Evolutionary conservation across 2,888 invertebrate genomes (phyloP).

Genomic region (Octodonta nipae): DNA sequence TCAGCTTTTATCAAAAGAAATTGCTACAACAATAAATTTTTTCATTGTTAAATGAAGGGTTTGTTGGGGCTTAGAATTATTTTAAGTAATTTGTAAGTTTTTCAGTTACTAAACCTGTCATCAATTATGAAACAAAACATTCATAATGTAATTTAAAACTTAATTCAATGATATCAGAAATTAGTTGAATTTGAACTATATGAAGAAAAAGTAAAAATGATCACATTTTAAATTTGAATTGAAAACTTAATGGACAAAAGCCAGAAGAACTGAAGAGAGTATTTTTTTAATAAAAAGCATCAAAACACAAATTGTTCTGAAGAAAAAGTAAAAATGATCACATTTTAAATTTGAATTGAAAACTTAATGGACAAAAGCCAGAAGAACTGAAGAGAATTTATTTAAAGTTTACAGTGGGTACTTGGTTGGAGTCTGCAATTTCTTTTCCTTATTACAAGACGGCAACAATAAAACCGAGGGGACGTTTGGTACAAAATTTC

Average conservation of each 20-base stretch:
- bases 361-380: conserved; percentile 6
- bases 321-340: conserved; percentile 4
- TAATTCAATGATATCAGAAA: no score
- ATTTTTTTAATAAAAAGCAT: conserved; percentile 5
- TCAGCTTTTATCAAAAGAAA: no score
- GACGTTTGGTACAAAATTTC: conserved; percentile 5
- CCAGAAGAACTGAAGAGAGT: background rate
- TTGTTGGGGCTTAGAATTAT: no score
- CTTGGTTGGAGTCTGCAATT: conserved; percentile 3
- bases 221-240: no score
- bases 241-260: conserved; percentile 4
- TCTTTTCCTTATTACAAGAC: conserved; percentile 1
- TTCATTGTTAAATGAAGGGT: no score
- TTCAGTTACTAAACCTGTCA: no score
- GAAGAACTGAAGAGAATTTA: conserved; percentile 5
- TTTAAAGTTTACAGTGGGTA: conserved; percentile 5
- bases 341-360: conserved; percentile 6
- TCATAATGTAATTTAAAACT: no score
- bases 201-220: no score
- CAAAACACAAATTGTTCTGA: conserved; percentile 5
- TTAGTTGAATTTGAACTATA: no score
- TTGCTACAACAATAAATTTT: no score
- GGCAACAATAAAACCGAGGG: conserved; percentile 2
- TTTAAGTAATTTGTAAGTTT: no score
- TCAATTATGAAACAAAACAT: no score